A percentile compares a stretch with the other conserved stretches of the same genome.
Evolutionary conservation across 2,797 vertebrate species (phyloP).

Genomic region (Mormyrus proboscirostris): DNA sequence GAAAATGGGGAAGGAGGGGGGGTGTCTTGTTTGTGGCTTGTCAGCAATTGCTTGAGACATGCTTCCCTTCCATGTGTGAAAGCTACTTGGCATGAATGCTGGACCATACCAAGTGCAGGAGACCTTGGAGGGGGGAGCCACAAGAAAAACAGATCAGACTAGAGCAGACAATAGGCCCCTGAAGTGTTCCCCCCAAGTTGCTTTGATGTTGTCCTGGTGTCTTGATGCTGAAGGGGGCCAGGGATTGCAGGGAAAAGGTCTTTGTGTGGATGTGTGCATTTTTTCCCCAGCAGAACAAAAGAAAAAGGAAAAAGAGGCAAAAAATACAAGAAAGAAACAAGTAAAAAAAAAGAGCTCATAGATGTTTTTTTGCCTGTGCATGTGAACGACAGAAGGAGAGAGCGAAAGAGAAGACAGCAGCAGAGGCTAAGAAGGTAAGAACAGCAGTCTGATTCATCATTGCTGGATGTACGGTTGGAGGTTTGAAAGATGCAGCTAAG

Average conservation of each 20-base stretch:
- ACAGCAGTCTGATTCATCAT: conserved; percentile 29
- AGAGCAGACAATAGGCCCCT: conserved; percentile 78
- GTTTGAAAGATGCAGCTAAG: background rate
- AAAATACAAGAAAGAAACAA: conserved; percentile 42
- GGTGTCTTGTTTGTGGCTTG: conserved; percentile 80
- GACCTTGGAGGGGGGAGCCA: conserved; percentile 65
- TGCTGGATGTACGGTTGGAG: conserved; percentile 24
- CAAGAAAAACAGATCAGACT: conserved; percentile 63
- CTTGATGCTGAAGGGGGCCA: conserved; percentile 62
- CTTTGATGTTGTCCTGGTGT: conserved; percentile 75
- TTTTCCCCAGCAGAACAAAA: conserved; percentile 46
- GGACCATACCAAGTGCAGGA: conserved; percentile 74
- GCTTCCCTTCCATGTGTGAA: conserved; percentile 77
- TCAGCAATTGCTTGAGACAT: conserved; percentile 84
- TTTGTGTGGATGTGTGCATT: conserved; percentile 61
- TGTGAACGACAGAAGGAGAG: conserved; percentile 32
- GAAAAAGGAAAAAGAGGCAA: conserved; percentile 45
- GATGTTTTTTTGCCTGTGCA: conserved; percentile 37
- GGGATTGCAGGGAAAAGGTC: conserved; percentile 57
- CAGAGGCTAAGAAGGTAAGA: conserved; percentile 40
- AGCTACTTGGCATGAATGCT: conserved; percentile 83
- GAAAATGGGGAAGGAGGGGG: background rate
- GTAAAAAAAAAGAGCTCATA: conserved; percentile 43
- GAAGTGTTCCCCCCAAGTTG: conserved; percentile 71
- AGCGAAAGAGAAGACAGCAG: conserved; percentile 29